Percentiles rank a stretch among this genome's conserved stretches.
Evolutionary conservation across 2,888 invertebrate genomes (phyloP).

Genomic region (Cecidostiba fungosa): DNA sequence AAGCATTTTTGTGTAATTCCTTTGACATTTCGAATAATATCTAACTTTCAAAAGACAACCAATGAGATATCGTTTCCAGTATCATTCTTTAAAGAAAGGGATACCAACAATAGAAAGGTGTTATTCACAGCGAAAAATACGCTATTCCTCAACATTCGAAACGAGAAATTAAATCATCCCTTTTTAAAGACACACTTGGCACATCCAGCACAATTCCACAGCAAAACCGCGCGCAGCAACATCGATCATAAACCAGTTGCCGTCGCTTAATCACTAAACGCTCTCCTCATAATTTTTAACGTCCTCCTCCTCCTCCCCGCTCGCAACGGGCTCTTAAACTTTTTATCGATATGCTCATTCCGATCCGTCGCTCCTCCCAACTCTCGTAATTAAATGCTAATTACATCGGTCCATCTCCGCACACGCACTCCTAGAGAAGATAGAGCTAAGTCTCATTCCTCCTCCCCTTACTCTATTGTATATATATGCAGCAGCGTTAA

Average conservation of each 20-base stretch:
- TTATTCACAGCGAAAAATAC: no score
- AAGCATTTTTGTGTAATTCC: no score
- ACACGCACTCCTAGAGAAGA: background rate
- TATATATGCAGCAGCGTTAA: background rate
- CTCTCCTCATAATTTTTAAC: background rate
- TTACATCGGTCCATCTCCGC: constrained; percentile 12
- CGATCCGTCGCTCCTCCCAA: background rate
- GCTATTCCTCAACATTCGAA: no score
- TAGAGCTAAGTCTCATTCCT: background rate
- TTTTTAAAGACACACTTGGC: background rate
- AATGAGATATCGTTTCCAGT: no score
- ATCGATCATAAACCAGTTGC: background rate
- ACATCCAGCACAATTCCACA: no score
- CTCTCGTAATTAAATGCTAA: constrained; percentile 30
- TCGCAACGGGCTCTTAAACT: background rate
- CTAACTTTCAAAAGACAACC: no score
- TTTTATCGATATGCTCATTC: constrained; percentile 9
- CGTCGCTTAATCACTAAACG: background rate
- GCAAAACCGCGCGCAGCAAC: background rate
- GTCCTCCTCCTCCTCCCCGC: background rate
- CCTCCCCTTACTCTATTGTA: background rate
- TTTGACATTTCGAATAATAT: no score
- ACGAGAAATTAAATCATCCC: background rate
- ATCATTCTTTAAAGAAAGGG: no score
- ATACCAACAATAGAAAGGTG: no score